Conservation (phyloP, 1,140 invertebrate genomes). For the Colletes gigas region DNA sequence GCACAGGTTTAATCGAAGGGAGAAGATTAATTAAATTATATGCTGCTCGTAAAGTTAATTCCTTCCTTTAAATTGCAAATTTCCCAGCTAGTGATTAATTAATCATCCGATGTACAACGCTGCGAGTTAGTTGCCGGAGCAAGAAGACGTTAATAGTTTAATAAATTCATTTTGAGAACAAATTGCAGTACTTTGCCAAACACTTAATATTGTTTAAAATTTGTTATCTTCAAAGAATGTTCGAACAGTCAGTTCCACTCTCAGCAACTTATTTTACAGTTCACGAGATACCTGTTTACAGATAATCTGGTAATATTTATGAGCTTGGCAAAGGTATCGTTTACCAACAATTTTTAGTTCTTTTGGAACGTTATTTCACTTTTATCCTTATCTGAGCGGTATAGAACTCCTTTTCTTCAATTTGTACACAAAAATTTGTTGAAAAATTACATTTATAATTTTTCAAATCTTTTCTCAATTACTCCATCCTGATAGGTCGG, state of each 20-base stretch:
- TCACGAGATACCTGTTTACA: no score
- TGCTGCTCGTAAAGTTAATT: slow-evolving; percentile 31
- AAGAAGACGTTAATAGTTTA: neutral
- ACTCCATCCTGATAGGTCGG: no score
- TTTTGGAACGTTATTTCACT: no score
- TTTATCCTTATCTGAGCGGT: no score
- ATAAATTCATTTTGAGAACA: neutral
- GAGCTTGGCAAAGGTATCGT: no score
- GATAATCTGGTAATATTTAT: no score
- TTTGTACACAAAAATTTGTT: no score
- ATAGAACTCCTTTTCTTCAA: no score
- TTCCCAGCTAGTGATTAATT: slow-evolving; percentile 33
- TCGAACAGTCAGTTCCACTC: no score
- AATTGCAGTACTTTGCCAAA: neutral
- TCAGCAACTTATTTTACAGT: no score
- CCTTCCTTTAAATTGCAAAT: slow-evolving; percentile 41
- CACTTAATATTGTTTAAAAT: neutral
- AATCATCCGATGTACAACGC: slow-evolving; percentile 3
- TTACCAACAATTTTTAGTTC: no score
- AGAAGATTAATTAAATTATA: slow-evolving; percentile 67
- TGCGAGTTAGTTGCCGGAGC: neutral
- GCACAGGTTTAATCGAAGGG: slow-evolving; percentile 59
- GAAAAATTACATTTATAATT: neutral
- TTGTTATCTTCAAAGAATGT: neutral
- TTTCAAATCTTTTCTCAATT: no score